phyloP scores from a whole-genome alignment of 1,140 invertebrate genomes.

The Trissolcus basalis region DNA sequence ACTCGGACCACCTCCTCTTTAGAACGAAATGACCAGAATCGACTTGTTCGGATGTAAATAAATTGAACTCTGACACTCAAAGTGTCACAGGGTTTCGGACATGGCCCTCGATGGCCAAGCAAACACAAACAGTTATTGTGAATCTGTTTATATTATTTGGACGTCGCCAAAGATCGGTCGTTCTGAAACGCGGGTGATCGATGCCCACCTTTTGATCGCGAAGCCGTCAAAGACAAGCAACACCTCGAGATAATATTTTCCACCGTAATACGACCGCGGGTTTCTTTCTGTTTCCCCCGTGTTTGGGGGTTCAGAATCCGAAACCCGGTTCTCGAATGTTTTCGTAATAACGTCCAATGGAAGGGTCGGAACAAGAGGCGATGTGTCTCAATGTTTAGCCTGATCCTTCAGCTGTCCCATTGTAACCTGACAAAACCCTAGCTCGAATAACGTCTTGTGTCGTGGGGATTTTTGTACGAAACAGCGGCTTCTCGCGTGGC shows the following conservation, averaged over 20 bases:
- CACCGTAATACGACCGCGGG: conserved; percentile 54
- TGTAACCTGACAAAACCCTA: conserved; percentile 66
- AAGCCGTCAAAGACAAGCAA: conserved; percentile 36
- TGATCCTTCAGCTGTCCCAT: conserved; percentile 73
- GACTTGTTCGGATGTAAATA: conserved; percentile 13
- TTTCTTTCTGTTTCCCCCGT: conserved; percentile 4
- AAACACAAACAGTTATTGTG: conserved; percentile 43
- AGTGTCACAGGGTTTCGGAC: conserved; percentile 8
- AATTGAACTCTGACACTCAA: conserved; percentile 30
- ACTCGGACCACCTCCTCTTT: too few relatives aligned
- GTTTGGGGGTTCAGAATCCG: conserved; percentile 5
- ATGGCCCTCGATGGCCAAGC: conserved; percentile 2
- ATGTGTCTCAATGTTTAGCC: conserved; percentile 76
- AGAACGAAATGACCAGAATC: too few relatives aligned
- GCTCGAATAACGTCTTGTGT: conserved; percentile 68
- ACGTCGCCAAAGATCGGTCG: conserved; percentile 5
- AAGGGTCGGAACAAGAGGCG: conserved; percentile 69
- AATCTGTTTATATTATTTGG: conserved; percentile 39
- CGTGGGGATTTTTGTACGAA: conserved; percentile 17
- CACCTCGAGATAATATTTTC: conserved; percentile 47
- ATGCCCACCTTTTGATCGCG: conserved; percentile 25
- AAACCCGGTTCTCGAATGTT: conserved; percentile 70
- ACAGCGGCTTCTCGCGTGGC: conserved; percentile 35
- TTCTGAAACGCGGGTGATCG: conserved; percentile 27
- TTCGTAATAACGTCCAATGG: conserved; percentile 71